Evolutionary conservation across 1,140 invertebrate genomes (phyloP), one percentile per base, ranked within the genome.

Genomic region (Cotesia glomerata): DNA sequence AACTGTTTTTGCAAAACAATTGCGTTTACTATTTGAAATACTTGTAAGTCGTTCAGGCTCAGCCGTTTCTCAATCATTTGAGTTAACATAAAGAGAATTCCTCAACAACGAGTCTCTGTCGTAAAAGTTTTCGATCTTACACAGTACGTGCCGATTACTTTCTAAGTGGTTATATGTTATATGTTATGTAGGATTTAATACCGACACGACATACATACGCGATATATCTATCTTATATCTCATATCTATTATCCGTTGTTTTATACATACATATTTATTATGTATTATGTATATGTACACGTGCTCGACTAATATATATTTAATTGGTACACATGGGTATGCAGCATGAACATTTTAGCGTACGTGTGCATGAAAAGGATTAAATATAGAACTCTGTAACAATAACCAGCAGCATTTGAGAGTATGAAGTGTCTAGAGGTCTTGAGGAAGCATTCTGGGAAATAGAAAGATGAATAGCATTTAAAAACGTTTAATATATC

Each of bases 341-440:
- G 39, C 51, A 45, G 45, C 8, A 45, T 71, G 39, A 35, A 58
- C 11, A 34, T 36, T 8, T 9, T 5, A 9, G 58, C 26, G 5
- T 59, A 34, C 26, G 58, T 59, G 18, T 59, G 58, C 13, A 18
- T 18, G 18, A 59, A 32, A 18, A 18, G 34, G 5, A 54, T 71
- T 71, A 71, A 71, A 72, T 72, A 66, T 72, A 72, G 70, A 72
- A 65, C 26, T 26, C 66, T 72, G 70, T 58, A 72, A 72, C 70
- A 72, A 72, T 72, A 72, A 72, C 63, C 70, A 72, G 54, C 34
- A 65, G 32, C 35, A 56, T n/a, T 14, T 54, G 63, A 66, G 35
- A 66, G 34, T 63, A 18, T 34, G 58, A 59, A 59, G 63, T 7
- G 45, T 14, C 16, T 54, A 16, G 5, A 18, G 13, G 45, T 36